These are phyloP conservation scores for Metacarcinus magister DNA, from an alignment of 2,888 invertebrate genomes.

Conservation along the genomic window DNA sequence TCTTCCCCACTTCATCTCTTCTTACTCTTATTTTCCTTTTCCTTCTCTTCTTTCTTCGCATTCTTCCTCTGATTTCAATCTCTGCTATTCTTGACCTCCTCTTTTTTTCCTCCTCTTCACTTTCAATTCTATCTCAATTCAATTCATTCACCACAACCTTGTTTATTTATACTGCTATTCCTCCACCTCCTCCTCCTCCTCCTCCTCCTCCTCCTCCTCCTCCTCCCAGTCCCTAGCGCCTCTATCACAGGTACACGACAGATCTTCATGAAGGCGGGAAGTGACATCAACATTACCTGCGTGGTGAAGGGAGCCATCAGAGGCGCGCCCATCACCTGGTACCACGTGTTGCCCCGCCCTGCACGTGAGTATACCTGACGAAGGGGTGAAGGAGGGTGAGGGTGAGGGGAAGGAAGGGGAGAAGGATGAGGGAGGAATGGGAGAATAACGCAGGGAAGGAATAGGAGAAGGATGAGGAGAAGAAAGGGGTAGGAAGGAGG, in stretches of 20 bases:
- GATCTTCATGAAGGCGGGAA: conserved; percentile 81
- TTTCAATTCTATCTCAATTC: too few relatives aligned
- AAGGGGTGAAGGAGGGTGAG: neutral
- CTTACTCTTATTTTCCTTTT: too few relatives aligned
- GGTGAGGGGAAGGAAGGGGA: neutral
- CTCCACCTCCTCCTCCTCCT: neutral
- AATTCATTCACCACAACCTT: too few relatives aligned
- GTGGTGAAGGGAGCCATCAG: conserved; percentile 73
- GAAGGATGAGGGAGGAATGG: neutral
- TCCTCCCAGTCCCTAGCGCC: conserved; percentile 76
- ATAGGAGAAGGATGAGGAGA: neutral
- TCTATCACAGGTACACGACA: conserved; percentile 76
- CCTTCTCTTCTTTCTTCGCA: too few relatives aligned
- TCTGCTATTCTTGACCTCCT: too few relatives aligned
- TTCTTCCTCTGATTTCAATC: too few relatives aligned
- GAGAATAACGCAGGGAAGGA: neutral
- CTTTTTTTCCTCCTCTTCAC: too few relatives aligned
- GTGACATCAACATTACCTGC: conserved; percentile 82
- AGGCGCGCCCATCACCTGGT: conserved; percentile 77
- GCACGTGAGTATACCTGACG: conserved; percentile 61
- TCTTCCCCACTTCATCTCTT: too few relatives aligned
- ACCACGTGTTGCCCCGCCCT: conserved; percentile 69
- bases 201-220: neutral
- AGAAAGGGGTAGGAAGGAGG: neutral
- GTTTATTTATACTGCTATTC: neutral